Conservation (phyloP, 2,888 invertebrate species). For the Stenchaetothrips biformis region DNA sequence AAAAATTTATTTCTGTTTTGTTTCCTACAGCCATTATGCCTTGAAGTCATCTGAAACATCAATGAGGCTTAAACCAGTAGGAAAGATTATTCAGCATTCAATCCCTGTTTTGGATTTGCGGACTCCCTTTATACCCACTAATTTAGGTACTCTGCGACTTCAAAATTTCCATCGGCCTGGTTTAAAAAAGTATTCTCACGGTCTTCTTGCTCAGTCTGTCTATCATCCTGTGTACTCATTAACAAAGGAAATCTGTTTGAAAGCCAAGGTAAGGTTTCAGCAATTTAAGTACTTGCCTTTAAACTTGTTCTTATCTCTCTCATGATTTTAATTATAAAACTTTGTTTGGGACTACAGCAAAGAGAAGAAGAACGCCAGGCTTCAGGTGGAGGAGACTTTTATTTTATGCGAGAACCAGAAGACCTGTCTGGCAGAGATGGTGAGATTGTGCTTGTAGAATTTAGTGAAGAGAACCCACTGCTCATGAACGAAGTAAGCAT, state of each 20-base stretch:
- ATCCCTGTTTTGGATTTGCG: constrained; percentile 94
- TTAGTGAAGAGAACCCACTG: constrained; percentile 97
- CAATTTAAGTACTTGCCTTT: not conserved
- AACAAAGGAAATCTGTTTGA: constrained; percentile 85
- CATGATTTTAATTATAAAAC: not conserved
- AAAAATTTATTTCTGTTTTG: not conserved
- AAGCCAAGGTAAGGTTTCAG: constrained; percentile 61
- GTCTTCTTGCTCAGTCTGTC: constrained; percentile 64
- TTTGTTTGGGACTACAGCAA: constrained; percentile 52
- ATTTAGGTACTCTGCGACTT: constrained; percentile 74
- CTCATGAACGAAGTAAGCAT: constrained; percentile 77
- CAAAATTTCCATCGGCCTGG: constrained; percentile 92
- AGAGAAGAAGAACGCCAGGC: constrained; percentile 89
- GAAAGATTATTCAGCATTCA: constrained; percentile 92
- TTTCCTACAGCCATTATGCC: constrained; percentile 72
- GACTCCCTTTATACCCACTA: constrained; percentile 92
- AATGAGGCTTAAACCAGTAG: constrained; percentile 76
- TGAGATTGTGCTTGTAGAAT: constrained; percentile 83
- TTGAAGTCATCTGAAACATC: constrained; percentile 80
- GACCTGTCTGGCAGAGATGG: constrained; percentile 93
- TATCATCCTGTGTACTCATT: constrained; percentile 81
- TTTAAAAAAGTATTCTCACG: constrained; percentile 80
- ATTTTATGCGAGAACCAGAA: constrained; percentile 96
- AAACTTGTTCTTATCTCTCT: constrained; percentile 29
- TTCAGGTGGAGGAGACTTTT: constrained; percentile 97